Conservation (phyloP, 2,888 invertebrate species). For the Drosophila ochracea region DNA sequence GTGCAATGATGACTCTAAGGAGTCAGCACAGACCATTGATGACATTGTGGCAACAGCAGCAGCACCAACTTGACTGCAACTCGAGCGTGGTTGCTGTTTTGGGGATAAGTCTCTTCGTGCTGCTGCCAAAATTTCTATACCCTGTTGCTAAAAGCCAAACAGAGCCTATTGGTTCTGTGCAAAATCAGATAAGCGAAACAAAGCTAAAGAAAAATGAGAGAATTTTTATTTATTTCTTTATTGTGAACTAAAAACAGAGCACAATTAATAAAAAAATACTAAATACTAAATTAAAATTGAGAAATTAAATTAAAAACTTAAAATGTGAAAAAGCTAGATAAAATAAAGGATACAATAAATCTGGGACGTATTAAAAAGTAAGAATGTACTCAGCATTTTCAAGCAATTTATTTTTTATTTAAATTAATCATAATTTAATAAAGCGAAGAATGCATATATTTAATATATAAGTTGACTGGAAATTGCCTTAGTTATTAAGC, state of each 20-base stretch:
- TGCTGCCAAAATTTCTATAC: slow-evolving; percentile 4
- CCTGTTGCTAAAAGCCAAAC: background rate
- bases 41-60: slow-evolving; percentile 20
- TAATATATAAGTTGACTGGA: background rate
- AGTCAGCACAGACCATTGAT: slow-evolving; percentile 18
- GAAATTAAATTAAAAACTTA: background rate
- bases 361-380: no score
- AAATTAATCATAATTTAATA: background rate
- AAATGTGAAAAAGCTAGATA: background rate
- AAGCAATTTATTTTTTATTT: background rate
- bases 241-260: background rate
- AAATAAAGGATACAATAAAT: background rate
- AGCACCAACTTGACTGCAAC: slow-evolving; percentile 3
- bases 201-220: background rate
- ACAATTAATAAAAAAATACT: no score
- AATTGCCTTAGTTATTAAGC: background rate
- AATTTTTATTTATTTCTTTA: background rate
- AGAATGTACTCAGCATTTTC: background rate
- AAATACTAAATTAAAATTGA: background rate
- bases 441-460: background rate
- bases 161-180: background rate
- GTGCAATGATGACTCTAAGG: slow-evolving; percentile 38
- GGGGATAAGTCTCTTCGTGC: background rate
- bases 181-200: background rate
- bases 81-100: slow-evolving; percentile 7